A percentile compares a stretch with the other conserved stretches of the same genome.
phyloP scores from a whole-genome alignment of 2,797 vertebrate species.

The Pachyuromys duprasi region DNA sequence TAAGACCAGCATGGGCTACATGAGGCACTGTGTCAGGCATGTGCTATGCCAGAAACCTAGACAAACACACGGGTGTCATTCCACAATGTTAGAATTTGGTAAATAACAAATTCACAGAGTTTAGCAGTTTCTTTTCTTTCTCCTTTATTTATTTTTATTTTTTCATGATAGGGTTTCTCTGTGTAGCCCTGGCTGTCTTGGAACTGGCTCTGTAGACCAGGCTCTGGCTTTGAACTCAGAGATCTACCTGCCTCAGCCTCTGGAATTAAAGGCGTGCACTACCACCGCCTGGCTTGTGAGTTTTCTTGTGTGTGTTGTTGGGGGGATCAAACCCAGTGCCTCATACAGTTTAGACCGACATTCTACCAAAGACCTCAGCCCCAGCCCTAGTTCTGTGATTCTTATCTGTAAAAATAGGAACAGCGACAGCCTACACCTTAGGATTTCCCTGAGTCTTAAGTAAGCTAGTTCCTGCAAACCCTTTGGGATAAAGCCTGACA shows the following conservation, averaged over 20 bases:
- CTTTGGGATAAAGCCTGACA: neutral
- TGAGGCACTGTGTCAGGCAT: neutral
- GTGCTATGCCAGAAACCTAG: neutral
- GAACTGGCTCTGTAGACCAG: neutral
- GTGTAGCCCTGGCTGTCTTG: neutral
- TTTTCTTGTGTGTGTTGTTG: neutral
- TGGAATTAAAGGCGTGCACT: neutral
- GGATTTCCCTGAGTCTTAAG: neutral
- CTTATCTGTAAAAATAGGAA: conserved; percentile 29
- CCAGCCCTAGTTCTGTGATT: neutral
- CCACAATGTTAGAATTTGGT: neutral
- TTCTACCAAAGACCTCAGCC: neutral
- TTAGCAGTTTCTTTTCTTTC: neutral
- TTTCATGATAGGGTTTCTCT: neutral
- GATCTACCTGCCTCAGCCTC: neutral
- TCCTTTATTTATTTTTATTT: neutral
- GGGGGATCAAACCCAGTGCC: neutral
- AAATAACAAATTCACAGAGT: neutral
- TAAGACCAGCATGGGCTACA: neutral
- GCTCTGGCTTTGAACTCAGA: neutral
- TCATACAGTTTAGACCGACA: neutral
- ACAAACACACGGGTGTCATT: neutral
- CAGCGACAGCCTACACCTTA: neutral
- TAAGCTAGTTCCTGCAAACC: neutral
- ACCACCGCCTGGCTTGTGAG: neutral